A percentile compares a stretch with the other conserved stretches of the same genome.
Evolutionary conservation across 2,888 invertebrate genomes (phyloP).

Genomic region (Dolomedes plantarius): DNA sequence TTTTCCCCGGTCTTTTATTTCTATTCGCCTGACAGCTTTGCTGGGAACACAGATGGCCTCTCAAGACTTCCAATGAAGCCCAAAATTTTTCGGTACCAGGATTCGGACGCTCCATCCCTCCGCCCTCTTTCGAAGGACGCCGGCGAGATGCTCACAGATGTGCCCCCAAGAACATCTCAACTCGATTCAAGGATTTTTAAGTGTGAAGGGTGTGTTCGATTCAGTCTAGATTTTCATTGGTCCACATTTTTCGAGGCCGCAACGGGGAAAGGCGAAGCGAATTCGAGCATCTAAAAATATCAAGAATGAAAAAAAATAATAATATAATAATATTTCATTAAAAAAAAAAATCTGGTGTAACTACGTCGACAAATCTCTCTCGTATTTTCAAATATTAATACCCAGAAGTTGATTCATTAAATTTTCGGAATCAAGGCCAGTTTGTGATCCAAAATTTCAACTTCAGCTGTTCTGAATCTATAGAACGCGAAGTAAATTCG

Average conservation of each 20-base stretch:
- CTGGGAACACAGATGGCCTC: background rate
- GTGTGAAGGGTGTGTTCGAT: background rate
- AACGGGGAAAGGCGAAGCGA: background rate
- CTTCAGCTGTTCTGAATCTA: too few species aligned
- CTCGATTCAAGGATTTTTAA: background rate
- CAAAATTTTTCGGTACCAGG: constrained; percentile 12
- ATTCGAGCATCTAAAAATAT: background rate
- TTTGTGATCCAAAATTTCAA: too few species aligned
- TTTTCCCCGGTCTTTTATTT: background rate
- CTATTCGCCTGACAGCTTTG: background rate
- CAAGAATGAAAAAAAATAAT: background rate
- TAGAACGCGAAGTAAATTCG: too few species aligned
- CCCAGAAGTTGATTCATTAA: too few species aligned
- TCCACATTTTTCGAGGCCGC: background rate
- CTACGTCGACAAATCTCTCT: too few species aligned
- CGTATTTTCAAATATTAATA: too few species aligned
- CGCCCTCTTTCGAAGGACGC: constrained; percentile 28
- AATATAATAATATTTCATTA: background rate
- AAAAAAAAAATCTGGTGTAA: too few species aligned
- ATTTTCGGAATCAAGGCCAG: too few species aligned
- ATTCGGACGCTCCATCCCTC: background rate
- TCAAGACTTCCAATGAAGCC: background rate
- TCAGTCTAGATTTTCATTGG: background rate
- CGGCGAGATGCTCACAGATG: background rate
- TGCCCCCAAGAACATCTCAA: background rate